Base-by-base conservation (phyloP, 2,888 invertebrate genomes). In the Malacosoma neustria region DNA sequence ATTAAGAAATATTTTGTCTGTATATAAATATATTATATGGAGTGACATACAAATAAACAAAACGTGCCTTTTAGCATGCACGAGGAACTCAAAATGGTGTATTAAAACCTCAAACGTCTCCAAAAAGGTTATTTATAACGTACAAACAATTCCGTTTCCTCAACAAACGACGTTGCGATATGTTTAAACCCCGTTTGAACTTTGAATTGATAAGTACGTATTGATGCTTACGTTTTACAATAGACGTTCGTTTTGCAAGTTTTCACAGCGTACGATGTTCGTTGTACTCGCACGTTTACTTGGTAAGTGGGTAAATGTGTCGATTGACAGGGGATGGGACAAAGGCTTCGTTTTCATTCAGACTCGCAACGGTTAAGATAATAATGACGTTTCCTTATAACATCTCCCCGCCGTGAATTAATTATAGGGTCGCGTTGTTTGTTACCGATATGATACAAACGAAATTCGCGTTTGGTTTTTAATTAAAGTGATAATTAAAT, bases 291-390 rank as follows among this genome's bases (percentile, higher is more conserved):
- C 22, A n/a, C 9, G 22, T 22, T 2, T 22, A 22, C 22, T 15
- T 33, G n/a, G 46, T 72, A 82, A 82, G 77, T 82, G 65, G 81
- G 84, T 84, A 75, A 82, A 82, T 82, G 80, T 82, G 84, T 73
- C 77, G 72, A 82, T 81, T 68, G 77, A 73, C 67, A 58, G 61
- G 68, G 67, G 69, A 51, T 40, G 58, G 55, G 50, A 72, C 72
- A 74, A 77, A 66, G 50, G 68, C 52, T 47, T 9, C 22, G 22
- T 22, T 22, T 22, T 22, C 47, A 57, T 65, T 61, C 62, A 67
- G 39, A 40, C 41, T 50, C 51, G 63, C 71, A 57, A 58, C 64
- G 57, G 59, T 55, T 66, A 56, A 72, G 76, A 75, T 77, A 77
- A 77, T 77, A 64, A 72, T 70, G 66, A 63, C 67, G 50, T 68